Evolutionary conservation across 2,888 invertebrate species (phyloP), one percentile per base, ranked within the genome.

Genomic region (Agrotis exclamationis): DNA sequence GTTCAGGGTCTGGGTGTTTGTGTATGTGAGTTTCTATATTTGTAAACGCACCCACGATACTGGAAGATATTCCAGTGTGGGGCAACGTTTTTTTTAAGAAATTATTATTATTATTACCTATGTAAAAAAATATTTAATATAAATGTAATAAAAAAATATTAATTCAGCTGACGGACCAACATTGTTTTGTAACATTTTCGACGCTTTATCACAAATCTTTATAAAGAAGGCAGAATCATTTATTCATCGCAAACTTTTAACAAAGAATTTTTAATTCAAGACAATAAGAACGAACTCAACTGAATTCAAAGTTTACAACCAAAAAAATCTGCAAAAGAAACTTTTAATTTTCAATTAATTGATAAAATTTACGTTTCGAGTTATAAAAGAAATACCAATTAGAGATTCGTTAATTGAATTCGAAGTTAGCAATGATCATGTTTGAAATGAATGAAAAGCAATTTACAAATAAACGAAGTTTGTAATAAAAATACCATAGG

Each of bases 401-500:
- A 67, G 56, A 39, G 53, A 79, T 79, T 58, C 75, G 58, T 67
- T 56, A 54, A 73, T 70, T 82, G 57, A 74, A 76, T 64, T 60
- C 14, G 33, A 39, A 66, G 28, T 44, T 60, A 65, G 68, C 53
- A 66, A 66, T 70, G 22, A 67, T 66, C 20, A 63, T 51, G 14
- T 82, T 65, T 64, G 18, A 53, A 73, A 56, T 58, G 44, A 72
- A 58, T 13, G 39, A 67, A 62, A 74, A 70, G 28, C 58, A 60
- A 63, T 83, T 74, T 53, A 16, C 47, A n/a, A 64, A 16, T 53
- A n/a, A 64, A 50, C 60, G 67, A 69, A 47, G 28, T 22, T 77
- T 45, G n/a, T n/a, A 69, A 54, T 65, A n/a, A 58, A 11, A 11
- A 39, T 39, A 39, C 9, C 2, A 33, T 1, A 39, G n/a, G n/a